Evolutionary conservation across 2,797 vertebrate species (phyloP), one percentile per base, ranked within the genome.

Genomic region (Onychomys leucogaster): DNA sequence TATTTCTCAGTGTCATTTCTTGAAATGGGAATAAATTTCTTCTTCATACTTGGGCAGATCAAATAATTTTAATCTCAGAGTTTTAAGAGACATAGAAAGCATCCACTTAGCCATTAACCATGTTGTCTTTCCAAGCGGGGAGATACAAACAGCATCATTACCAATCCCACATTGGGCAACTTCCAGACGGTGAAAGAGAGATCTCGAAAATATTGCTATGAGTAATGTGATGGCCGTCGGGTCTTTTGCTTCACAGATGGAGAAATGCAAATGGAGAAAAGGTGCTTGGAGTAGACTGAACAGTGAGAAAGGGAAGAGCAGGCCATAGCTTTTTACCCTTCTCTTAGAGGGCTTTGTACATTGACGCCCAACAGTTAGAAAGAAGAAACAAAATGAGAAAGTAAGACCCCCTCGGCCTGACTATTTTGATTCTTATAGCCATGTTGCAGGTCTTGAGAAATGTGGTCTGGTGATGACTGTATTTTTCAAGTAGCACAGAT

Each of bases 401-500:
- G 41, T 55, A 85, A 63, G 73, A 2, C 2, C 63, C 63, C 17
- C 43, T 32, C 6, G 27, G 25, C 43, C 41, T 78, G n/a, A 73
- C 80, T 85, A 86, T 86, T 61, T 91, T 41, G 7, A 41, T 32
- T 83, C 55, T 83, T 43, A 92, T 6, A 78, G 75, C 85, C 71
- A 1, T 32, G 37, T 89, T 95, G 37, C 69, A 73, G 25, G 41
- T 89, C 93, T 96, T 82, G 19, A 95, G n/a, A 94, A 71, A 87
- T 59, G 46, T 97, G 76, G 73, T 77, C 94, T 82, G 23, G 49
- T 63, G 76, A 87, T 93, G 25, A 23, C 14, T 65, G 34, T 13
- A 12, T 89, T 92, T 80, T 92, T 67, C 12, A 97, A 97, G 82
- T 94, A 97, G 13, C 46, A 21, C 23, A 55, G 78, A 96, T n/a